Percentiles rank a stretch among this genome's conserved stretches.
Conservation (phyloP, 2,888 invertebrate genomes). For the Endomychus coccineus region DNA sequence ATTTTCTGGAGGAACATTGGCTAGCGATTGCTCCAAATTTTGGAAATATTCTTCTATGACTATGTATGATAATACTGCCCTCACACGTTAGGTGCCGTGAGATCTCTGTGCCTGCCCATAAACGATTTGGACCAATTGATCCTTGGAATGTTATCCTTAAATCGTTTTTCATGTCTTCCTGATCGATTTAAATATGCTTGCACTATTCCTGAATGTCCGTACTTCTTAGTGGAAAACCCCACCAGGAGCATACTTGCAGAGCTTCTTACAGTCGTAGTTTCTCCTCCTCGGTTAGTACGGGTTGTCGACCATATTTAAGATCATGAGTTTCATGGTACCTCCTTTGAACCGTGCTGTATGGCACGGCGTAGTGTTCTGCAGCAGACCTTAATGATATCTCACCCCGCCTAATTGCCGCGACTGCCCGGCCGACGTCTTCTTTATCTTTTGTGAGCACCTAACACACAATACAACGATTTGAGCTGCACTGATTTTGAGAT, state of each 20-base stretch:
- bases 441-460: no score
- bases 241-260: slow-evolving; percentile 3
- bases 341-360: slow-evolving; percentile 3
- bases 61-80: slow-evolving; percentile 12
- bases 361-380: slow-evolving; percentile 7
- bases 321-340: slow-evolving; percentile 2
- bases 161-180: slow-evolving; percentile 6
- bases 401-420: slow-evolving; percentile 2
- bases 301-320: slow-evolving; percentile 7
- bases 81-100: no score
- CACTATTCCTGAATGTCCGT: slow-evolving; percentile 3
- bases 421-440: no score
- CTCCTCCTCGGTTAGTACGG: slow-evolving; percentile 1
- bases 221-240: slow-evolving; percentile 7
- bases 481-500: no score
- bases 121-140: slow-evolving; percentile 11
- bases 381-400: slow-evolving; percentile 3
- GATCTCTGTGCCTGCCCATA: slow-evolving; percentile 7
- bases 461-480: no score
- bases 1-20: slow-evolving; percentile 19
- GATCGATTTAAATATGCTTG: slow-evolving; percentile 9
- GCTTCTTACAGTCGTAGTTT: not conserved
- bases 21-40: slow-evolving; percentile 14
- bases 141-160: slow-evolving; percentile 9
- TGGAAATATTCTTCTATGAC: slow-evolving; percentile 14